Base-by-base conservation (phyloP, 2,888 invertebrate species). In the Scaptomyza tumidula region DNA sequence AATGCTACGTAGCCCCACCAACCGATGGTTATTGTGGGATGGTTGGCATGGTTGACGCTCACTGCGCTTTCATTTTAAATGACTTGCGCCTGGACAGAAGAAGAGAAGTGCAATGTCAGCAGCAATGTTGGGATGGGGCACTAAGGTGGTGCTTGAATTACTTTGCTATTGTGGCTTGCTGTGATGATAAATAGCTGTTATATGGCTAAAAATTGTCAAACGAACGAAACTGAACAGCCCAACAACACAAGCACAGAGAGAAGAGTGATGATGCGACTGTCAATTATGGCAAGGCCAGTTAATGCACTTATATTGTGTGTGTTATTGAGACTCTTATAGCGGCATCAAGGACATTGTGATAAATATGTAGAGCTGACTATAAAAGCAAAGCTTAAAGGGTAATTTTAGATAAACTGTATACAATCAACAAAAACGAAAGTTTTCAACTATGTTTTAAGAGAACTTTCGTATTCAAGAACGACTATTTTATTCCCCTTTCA, bases 11-110 rank as follows among this genome's bases (percentile, higher is more conserved):
- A 54, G 29, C 61, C 6, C 7, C 29, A 7, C 29, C 27, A 5
- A 14, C 61, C 24, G 46, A 11, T 19, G 27, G 46, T 29, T 31
- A 24, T 24, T 24, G 24, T 45, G 58, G 29, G 24, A 0, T 14
- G 41, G 19, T 11, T 50, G 45, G 7, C 52, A 33, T 19, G 9
- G 41, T 52, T 29, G 35, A 27, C n/a, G 50, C 48, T 62, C 68
- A 45, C 63, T 65, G 65, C 65, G 87, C 87, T 79, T 87, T 87
- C 82, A 83, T 85, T 87, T 82, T 64, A 74, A 87, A 85, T 87
- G 77, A 79, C 79, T 83, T 60, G 64, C 65, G 61, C 39, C 39
- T 41, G 59, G 55, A 62, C 77, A 54, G 37, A 48, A 11, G 52
- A 11, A 9, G 52, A 14, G 54, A 66, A 79, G 67, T 75, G 78